Conservation (phyloP, 2,888 invertebrate genomes). For the Isotomurus palustris region DNA sequence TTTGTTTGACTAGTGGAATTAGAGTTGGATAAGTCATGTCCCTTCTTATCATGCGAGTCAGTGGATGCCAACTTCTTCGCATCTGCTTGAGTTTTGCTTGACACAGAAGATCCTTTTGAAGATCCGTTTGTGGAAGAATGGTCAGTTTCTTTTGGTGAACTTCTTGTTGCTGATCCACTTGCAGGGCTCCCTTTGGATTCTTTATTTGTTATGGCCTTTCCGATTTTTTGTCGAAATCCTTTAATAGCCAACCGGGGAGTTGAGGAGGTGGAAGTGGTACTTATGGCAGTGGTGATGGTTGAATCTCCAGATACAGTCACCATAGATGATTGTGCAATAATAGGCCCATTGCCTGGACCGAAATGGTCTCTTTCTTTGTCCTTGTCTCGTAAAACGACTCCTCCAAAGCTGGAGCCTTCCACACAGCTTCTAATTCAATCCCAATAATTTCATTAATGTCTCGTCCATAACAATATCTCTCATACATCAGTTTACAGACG, state of each 20-base stretch:
- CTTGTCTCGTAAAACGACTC: slow-evolving; percentile 25
- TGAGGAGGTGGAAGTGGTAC: slow-evolving; percentile 17
- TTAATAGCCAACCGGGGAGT: slow-evolving; percentile 43
- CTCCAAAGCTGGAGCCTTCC: slow-evolving; percentile 25
- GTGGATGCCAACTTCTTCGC: neutral
- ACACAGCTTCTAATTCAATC: slow-evolving; percentile 35
- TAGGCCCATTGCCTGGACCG: slow-evolving; percentile 13
- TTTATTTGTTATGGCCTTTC: slow-evolving; percentile 41
- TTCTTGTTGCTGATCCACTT: slow-evolving; percentile 22
- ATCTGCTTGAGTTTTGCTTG: slow-evolving; percentile 14
- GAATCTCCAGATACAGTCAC: slow-evolving; percentile 9
- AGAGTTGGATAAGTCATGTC: too few species aligned
- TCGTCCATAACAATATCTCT: too few species aligned
- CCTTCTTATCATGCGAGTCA: neutral
- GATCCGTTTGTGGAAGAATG: slow-evolving; percentile 18
- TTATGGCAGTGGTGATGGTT: slow-evolving; percentile 10
- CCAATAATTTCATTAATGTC: too few species aligned
- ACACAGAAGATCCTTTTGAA: slow-evolving; percentile 7
- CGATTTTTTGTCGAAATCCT: slow-evolving; percentile 44
- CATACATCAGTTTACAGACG: too few species aligned
- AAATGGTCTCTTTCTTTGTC: slow-evolving; percentile 16
- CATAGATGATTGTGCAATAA: slow-evolving; percentile 19
- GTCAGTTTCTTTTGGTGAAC: slow-evolving; percentile 25
- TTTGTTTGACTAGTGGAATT: neutral
- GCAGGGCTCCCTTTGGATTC: slow-evolving; percentile 22